These are phyloP conservation scores for Drosophila subquinaria DNA, from an alignment of 2,888 invertebrate genomes.

Conservation along the genomic window DNA sequence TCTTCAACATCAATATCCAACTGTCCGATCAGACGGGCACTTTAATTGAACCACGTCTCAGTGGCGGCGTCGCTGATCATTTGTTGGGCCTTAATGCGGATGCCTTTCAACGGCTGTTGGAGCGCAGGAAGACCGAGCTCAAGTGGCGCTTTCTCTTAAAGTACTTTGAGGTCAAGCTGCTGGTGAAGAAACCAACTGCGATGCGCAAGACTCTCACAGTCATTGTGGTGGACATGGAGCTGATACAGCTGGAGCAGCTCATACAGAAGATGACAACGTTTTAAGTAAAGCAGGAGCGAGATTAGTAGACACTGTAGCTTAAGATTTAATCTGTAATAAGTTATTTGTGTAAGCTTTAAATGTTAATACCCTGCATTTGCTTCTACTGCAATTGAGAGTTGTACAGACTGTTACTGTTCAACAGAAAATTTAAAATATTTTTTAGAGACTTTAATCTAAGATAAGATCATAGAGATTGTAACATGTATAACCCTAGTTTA, in stretches of 20 bases:
- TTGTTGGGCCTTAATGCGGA: constrained; percentile 87
- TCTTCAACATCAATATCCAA: constrained; percentile 88
- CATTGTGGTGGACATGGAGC: constrained; percentile 77
- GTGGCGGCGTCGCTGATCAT: constrained; percentile 87
- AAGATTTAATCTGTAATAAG: background rate
- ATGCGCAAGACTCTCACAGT: constrained; percentile 68
- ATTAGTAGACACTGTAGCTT: background rate
- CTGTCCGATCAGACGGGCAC: constrained; percentile 91
- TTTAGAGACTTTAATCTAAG: background rate
- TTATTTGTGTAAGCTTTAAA: background rate
- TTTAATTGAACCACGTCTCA: constrained; percentile 87
- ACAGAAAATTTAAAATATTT: background rate
- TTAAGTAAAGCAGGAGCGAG: constrained; percentile 45
- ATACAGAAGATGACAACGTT: constrained; percentile 77
- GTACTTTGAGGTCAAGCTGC: constrained; percentile 87
- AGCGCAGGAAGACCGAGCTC: constrained; percentile 86
- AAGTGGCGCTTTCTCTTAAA: constrained; percentile 90
- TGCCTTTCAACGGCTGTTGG: constrained; percentile 86
- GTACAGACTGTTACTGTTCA: background rate
- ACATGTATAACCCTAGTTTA: too few species aligned
- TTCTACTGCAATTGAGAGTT: background rate
- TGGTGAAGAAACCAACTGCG: constrained; percentile 74
- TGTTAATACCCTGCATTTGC: background rate
- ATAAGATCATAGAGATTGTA: background rate
- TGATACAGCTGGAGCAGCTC: constrained; percentile 65